Percentiles rank a stretch among this genome's conserved stretches.
Conservation (phyloP, 2,888 invertebrate species). For the Zygaena filipendulae region DNA sequence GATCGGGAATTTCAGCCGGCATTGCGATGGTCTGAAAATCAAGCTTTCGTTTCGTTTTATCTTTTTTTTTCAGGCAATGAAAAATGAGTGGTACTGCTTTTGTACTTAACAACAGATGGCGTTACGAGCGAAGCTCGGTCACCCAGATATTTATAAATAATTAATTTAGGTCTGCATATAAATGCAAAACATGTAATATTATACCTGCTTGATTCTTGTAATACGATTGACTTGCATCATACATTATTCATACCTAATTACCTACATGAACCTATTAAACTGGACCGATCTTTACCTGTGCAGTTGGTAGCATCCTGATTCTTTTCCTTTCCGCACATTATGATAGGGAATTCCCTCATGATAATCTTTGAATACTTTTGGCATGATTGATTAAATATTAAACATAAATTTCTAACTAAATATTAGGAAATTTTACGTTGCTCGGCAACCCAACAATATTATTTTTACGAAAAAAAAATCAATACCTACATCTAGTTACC, state of each 20-base stretch:
- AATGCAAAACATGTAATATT: too few relatives aligned
- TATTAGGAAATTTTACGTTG: slow-evolving; percentile 10
- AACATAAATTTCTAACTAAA: slow-evolving; percentile 10
- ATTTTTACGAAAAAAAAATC: slow-evolving; percentile 4
- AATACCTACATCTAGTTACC: slow-evolving; percentile 1
- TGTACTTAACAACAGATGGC: too few relatives aligned
- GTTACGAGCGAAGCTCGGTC: too few relatives aligned
- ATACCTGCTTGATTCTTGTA: too few relatives aligned
- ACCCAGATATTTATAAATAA: too few relatives aligned
- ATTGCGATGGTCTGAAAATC: slow-evolving; percentile 45
- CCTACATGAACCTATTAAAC: not conserved
- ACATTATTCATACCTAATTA: too few relatives aligned
- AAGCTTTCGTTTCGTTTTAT: not conserved
- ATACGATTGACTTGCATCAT: too few relatives aligned
- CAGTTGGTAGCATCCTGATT: slow-evolving; percentile 51
- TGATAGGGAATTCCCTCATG: slow-evolving; percentile 48
- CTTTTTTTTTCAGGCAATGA: too few relatives aligned
- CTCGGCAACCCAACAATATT: not conserved
- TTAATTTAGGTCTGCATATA: too few relatives aligned
- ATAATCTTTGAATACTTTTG: slow-evolving; percentile 31
- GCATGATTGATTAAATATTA: slow-evolving; percentile 32
- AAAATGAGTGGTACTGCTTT: too few relatives aligned
- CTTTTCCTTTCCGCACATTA: slow-evolving; percentile 29
- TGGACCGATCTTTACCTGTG: slow-evolving; percentile 32
- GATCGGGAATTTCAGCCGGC: slow-evolving; percentile 51